These are phyloP conservation scores for Chirona hameri DNA, from an alignment of 2,888 invertebrate species.

Conservation along the genomic window DNA sequence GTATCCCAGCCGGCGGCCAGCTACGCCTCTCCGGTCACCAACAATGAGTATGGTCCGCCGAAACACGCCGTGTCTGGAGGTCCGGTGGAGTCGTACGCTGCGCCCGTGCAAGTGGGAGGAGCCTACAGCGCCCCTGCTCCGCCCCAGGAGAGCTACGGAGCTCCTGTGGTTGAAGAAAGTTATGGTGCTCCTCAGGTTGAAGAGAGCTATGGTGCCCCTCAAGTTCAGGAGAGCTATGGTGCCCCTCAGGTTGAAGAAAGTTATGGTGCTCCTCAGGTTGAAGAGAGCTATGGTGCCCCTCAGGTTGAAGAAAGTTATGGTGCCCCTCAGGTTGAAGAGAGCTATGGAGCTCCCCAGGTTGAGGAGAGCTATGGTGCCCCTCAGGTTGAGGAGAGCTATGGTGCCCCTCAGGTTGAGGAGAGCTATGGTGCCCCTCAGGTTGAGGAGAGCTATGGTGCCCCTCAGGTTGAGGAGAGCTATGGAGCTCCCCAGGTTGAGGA, in stretches of 20 bases:
- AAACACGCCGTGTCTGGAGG: conserved; percentile 11
- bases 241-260: background rate
- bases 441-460: background rate
- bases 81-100: background rate
- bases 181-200: background rate
- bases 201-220: conserved; percentile 5
- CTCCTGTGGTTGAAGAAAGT: background rate
- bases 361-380: background rate
- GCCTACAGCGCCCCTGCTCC: background rate
- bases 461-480: background rate
- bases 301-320: background rate
- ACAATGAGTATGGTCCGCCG: background rate
- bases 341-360: background rate
- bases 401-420: background rate
- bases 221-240: background rate
- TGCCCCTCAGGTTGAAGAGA: background rate
- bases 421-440: background rate
- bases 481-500: background rate
- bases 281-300: background rate
- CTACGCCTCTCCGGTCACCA: background rate
- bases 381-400: background rate
- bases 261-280: background rate
- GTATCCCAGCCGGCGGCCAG: background rate
- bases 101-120: background rate
- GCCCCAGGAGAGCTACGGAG: background rate